A percentile compares a stretch with the other conserved stretches of the same genome.
These are phyloP conservation scores for Stichodactyla mertensii DNA, from an alignment of 64 coral and sea anemone genomes.

Conservation along the genomic window DNA sequence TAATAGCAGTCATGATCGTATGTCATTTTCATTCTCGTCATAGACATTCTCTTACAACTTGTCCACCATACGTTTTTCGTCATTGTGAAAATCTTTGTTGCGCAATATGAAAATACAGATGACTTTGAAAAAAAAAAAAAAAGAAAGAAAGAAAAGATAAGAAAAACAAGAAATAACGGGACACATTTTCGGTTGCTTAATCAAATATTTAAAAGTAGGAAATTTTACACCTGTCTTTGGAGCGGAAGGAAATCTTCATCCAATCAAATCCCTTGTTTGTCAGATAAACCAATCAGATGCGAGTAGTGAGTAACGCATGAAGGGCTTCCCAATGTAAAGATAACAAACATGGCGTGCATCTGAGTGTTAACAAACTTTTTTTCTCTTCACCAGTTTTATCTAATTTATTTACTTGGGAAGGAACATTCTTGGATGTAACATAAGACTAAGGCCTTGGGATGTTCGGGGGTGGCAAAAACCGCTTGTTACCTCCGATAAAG, in stretches of 20 bases:
- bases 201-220: conserved; percentile 9
- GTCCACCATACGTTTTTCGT: not conserved
- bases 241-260: conserved; percentile 14
- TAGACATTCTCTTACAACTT: not conserved
- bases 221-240: conserved; percentile 34
- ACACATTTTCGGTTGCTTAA: conserved; percentile 6
- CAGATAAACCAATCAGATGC: conserved; percentile 32
- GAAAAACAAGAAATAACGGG: not conserved
- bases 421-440: not conserved
- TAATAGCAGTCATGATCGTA: not conserved
- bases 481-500: conserved; percentile 85
- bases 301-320: conserved; percentile 12
- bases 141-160: not conserved
- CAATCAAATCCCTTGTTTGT: conserved; percentile 20
- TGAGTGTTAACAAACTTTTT: conserved; percentile 11
- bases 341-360: conserved; percentile 6
- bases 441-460: conserved; percentile 12
- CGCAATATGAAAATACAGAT: not conserved
- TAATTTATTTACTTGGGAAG: not conserved
- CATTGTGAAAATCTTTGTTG: not conserved
- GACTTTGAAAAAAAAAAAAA: not conserved
- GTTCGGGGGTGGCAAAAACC: conserved; percentile 61
- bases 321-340: not conserved
- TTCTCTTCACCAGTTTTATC: not conserved
- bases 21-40: not conserved